Base-by-base conservation (phyloP, 2,797 vertebrate species). In the Darevskia mixta region DNA sequence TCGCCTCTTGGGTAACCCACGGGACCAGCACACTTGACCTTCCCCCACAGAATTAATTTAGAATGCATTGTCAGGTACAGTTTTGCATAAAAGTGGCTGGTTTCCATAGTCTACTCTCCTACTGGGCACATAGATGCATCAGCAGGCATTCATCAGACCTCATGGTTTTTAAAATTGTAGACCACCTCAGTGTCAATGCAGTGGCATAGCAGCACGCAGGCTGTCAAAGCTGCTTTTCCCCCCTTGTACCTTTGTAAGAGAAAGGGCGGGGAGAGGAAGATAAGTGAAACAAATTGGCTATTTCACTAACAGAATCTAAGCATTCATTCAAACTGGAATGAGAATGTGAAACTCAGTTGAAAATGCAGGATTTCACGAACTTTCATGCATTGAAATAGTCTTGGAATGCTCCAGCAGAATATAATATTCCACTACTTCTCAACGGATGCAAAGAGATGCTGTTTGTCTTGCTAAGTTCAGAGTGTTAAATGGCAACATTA, bases 1-100 rank as follows among this genome's bases (percentile, higher is more conserved):
- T 35, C 35, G 35, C 35, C 35, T 35, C 35, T 35, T 3, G 35
- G 35, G 35, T 35, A 35, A 35, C 35, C 35, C 35, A 35, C 35
- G 35, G 35, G 35, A 35, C 35, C 35, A 35, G 35, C 35, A 35
- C 35, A 35, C 35, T 35, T 35, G 35, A 77, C 73, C 73, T 90
- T 89, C 79, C 58, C 69, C 41, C 83, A 86, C 71, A 72, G 89
- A 32, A 90, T 90, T 92, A 25, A 67, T 86, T 86, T 77, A 90
- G 90, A 84, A 91, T 13, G n/a, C 89, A 91, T 91, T 35, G 43
- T 32, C 72, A 83, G 64, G 27, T 35, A 77, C 23, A 35, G 64
- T 58, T 61, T 71, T 25, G 29, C 35, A 85, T 79, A 89, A 61
- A 93, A 93, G 67, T 84, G 90, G 85, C 71, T 88, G 82, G 23